These are phyloP conservation scores for Liolophura sinensis DNA, from an alignment of 1,140 invertebrate species.

Conservation along the genomic window DNA sequence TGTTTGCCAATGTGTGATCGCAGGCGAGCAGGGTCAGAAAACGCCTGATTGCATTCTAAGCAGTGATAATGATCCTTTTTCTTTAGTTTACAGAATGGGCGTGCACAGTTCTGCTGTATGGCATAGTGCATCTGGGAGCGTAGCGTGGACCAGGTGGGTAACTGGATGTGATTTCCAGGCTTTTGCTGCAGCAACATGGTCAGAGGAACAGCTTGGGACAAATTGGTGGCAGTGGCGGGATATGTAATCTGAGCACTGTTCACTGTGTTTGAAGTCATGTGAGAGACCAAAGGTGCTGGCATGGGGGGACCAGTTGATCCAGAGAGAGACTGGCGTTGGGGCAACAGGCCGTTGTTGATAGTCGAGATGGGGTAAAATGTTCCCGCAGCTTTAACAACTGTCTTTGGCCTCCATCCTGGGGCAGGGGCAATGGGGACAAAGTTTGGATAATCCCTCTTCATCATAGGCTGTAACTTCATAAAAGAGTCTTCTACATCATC, in stretches of 20 bases:
- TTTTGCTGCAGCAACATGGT: conserved; percentile 52
- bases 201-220: conserved; percentile 24
- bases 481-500: not conserved
- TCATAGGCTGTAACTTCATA: not conserved
- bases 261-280: not conserved
- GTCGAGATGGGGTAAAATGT: conserved; percentile 90
- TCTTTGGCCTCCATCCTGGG: conserved; percentile 19
- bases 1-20: conserved; percentile 59
- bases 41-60: conserved; percentile 80
- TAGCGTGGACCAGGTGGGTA: conserved; percentile 34
- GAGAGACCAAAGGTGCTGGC: conserved; percentile 2
- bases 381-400: conserved; percentile 86
- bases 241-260: too few relatives aligned
- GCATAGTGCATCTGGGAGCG: conserved; percentile 45
- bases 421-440: conserved; percentile 29
- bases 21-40: conserved; percentile 58
- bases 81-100: conserved; percentile 85
- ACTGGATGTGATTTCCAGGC: conserved; percentile 20
- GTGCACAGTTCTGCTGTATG: conserved; percentile 68
- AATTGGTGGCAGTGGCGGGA: too few relatives aligned
- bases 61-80: conserved; percentile 84
- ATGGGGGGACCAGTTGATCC: not conserved
- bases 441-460: not conserved
- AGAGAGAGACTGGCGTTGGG: not conserved
- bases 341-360: conserved; percentile 52